phyloP scores from a whole-genome alignment of 2,888 invertebrate species.

The Ypsolopha scabrella region DNA sequence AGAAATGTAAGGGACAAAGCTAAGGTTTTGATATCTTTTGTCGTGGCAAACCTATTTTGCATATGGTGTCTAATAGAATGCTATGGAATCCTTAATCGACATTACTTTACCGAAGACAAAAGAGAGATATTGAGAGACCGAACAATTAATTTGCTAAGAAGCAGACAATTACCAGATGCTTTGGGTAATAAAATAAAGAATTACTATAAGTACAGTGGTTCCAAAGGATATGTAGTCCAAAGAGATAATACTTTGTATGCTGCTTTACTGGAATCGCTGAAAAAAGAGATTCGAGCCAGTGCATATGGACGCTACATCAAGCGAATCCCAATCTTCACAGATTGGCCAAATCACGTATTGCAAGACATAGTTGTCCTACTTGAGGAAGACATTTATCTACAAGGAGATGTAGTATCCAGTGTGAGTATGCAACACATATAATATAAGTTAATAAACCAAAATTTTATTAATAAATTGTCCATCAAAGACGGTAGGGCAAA shows the following conservation, averaged over 20 bases:
- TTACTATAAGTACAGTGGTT: conserved; percentile 17
- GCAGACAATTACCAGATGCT: conserved; percentile 18
- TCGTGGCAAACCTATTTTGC: conserved; percentile 20
- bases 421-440: conserved; percentile 14
- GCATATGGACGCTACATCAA: conserved; percentile 13
- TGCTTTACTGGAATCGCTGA: conserved; percentile 16
- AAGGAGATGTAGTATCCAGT: conserved; percentile 17
- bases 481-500: too few species aligned
- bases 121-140: conserved; percentile 6
- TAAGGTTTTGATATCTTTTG: conserved; percentile 14
- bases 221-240: conserved; percentile 13
- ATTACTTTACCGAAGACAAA: not conserved
- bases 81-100: conserved; percentile 13
- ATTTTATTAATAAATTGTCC: too few species aligned
- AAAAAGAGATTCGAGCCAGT: conserved; percentile 15
- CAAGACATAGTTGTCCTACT: conserved; percentile 14
- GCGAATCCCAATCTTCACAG: conserved; percentile 20
- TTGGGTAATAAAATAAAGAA: conserved; percentile 14
- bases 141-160: conserved; percentile 11
- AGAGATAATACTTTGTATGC: conserved; percentile 14
- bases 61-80: conserved; percentile 22
- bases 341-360: conserved; percentile 20
- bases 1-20: too few species aligned
- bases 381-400: conserved; percentile 18
- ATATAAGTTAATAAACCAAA: too few species aligned